A percentile compares a stretch with the other conserved stretches of the same genome.
These are phyloP conservation scores for Pempheris klunzingeri DNA, from an alignment of 2,797 vertebrate genomes.

Conservation along the genomic window DNA sequence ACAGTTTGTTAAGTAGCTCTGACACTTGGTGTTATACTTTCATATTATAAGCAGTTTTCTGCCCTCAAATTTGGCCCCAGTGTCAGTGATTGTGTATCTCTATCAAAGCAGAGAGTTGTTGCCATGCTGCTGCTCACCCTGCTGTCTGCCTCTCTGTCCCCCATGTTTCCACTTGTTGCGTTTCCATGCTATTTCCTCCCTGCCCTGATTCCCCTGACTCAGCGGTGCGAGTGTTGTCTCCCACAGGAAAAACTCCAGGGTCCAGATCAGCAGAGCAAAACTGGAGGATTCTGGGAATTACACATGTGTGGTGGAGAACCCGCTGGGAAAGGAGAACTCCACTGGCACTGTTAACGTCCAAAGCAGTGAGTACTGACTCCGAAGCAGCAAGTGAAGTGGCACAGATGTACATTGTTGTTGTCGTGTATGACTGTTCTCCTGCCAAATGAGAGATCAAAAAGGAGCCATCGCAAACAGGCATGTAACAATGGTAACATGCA, in stretches of 20 bases:
- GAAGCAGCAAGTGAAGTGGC: conserved; percentile 53
- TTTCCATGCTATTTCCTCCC: conserved; percentile 76
- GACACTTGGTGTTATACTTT: conserved; percentile 1
- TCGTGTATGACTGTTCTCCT: conserved; percentile 66
- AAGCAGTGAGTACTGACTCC: conserved; percentile 91
- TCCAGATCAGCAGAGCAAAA: conserved; percentile 95
- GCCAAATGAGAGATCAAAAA: conserved; percentile 71
- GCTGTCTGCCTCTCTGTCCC: conserved; percentile 57
- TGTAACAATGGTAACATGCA: conserved; percentile 68
- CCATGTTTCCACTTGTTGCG: conserved; percentile 73
- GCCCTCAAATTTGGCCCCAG: conserved; percentile 12
- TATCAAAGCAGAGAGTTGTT: conserved; percentile 41
- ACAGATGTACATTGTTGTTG: conserved; percentile 63
- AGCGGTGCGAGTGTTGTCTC: conserved; percentile 77
- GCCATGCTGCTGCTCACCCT: conserved; percentile 56
- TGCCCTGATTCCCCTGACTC: conserved; percentile 79
- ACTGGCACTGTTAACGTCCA: conserved; percentile 94
- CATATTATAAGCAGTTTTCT: conserved; percentile 13
- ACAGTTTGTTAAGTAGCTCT: conserved; percentile 7
- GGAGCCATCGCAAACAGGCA: conserved; percentile 66
- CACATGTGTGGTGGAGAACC: conserved; percentile 95
- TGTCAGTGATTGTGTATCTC: conserved; percentile 19
- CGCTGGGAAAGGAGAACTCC: conserved; percentile 91
- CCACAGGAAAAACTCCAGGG: conserved; percentile 95
- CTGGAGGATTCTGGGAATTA: conserved; percentile 97